phyloP scores from a whole-genome alignment of 2,797 vertebrate species.

The Rhadinocentrus ornatus region DNA sequence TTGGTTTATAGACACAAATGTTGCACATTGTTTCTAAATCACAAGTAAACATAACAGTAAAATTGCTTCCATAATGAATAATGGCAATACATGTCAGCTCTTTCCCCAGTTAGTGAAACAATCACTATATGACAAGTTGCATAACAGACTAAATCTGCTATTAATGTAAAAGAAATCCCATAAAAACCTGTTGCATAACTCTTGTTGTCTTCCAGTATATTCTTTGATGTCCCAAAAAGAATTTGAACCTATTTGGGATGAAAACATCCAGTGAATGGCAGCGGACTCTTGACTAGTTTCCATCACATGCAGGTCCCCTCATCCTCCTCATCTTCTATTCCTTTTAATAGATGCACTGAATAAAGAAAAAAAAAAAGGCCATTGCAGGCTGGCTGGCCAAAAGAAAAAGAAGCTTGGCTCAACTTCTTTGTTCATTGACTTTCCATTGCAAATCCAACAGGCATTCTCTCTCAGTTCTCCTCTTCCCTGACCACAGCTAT shows the following conservation, averaged over 20 bases:
- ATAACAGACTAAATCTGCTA: conserved; percentile 75
- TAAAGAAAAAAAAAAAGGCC: conserved; percentile 60
- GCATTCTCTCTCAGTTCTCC: conserved; percentile 76
- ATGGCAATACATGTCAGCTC: conserved; percentile 44
- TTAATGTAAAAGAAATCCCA: conserved; percentile 74
- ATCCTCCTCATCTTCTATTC: conserved; percentile 45
- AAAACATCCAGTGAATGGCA: conserved; percentile 74
- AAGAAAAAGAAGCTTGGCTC: conserved; percentile 78
- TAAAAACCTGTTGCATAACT: conserved; percentile 71
- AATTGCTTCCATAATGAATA: conserved; percentile 43
- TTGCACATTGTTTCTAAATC: conserved; percentile 38
- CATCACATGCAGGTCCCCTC: conserved; percentile 64
- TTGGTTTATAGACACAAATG: conserved; percentile 39
- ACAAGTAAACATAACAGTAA: conserved; percentile 53
- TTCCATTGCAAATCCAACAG: conserved; percentile 82
- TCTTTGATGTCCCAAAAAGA: conserved; percentile 75
- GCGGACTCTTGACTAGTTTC: conserved; percentile 70
- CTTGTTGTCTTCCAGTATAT: conserved; percentile 75
- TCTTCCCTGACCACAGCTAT: conserved; percentile 79
- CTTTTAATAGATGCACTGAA: conserved; percentile 60
- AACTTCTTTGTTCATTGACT: conserved; percentile 77
- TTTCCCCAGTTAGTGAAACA: conserved; percentile 66
- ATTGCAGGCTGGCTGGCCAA: conserved; percentile 69
- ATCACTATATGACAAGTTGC: conserved; percentile 71
- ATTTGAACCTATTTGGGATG: conserved; percentile 72